Evolutionary conservation across 2,113 vertebrate species (phyloP).

Genomic region (Otolemur garnettii): DNA sequence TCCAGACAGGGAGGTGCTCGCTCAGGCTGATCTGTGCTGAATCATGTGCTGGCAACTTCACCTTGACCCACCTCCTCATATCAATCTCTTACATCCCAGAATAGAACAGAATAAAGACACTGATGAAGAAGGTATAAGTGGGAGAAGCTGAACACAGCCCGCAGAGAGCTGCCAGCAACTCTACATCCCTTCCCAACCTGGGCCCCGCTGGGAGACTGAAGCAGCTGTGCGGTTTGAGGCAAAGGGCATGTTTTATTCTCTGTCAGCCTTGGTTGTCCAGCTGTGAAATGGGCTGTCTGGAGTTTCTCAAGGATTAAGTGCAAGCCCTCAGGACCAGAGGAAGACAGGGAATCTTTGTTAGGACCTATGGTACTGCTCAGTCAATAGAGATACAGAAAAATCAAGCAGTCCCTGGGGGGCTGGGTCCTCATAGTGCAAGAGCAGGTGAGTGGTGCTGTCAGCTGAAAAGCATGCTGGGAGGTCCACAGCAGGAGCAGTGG

Average conservation of each 20-base stretch:
- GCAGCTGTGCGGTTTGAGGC: not conserved
- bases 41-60: not conserved
- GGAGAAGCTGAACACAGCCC: not conserved
- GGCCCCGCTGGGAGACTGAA: not conserved
- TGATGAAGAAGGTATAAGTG: not conserved
- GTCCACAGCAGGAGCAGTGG: not conserved
- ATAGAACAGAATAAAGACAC: not conserved
- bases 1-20: not conserved
- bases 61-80: not conserved
- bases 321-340: not conserved
- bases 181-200: not conserved
- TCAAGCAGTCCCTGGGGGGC: not conserved
- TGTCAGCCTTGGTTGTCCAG: not conserved
- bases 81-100: not conserved
- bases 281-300: conserved; percentile 24
- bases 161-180: not conserved
- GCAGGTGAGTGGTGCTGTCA: not conserved
- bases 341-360: not conserved
- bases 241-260: not conserved
- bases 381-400: not conserved
- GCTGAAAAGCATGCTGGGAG: conserved; percentile 40
- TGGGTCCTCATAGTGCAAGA: not conserved
- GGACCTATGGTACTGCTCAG: not conserved
- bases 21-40: not conserved
- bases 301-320: not conserved